These are phyloP conservation scores for Pemphigus obesinymphae DNA, from an alignment of 1,140 invertebrate genomes.

Conservation along the genomic window DNA sequence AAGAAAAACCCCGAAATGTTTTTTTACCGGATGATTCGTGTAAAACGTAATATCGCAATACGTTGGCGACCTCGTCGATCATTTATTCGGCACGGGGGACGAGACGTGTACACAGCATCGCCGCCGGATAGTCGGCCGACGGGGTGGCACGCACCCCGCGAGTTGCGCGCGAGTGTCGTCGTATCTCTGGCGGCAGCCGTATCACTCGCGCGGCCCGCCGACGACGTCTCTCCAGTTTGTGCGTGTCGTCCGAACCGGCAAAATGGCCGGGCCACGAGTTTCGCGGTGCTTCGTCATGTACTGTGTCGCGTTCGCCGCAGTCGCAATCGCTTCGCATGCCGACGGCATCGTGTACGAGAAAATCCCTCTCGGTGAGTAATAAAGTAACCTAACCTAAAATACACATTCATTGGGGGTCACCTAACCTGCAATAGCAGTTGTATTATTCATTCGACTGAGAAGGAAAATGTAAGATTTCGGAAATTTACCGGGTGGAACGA, in stretches of 20 bases:
- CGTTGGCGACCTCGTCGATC: neutral
- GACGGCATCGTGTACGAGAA: slow-evolving; percentile 17
- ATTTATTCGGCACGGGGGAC: neutral
- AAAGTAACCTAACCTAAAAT: neutral
- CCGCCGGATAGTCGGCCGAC: neutral
- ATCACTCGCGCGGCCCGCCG: neutral
- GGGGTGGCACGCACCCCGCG: neutral
- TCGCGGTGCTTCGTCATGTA: neutral
- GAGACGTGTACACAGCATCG: neutral
- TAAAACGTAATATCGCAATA: neutral
- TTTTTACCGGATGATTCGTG: too few species aligned
- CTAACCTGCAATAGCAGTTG: too few species aligned
- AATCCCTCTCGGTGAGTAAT: slow-evolving; percentile 17
- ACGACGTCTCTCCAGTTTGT: slow-evolving; percentile 22
- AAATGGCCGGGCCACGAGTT: slow-evolving; percentile 21
- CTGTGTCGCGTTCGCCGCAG: slow-evolving; percentile 10
- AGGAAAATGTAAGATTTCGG: too few species aligned
- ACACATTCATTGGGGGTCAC: neutral
- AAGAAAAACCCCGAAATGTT: too few species aligned
- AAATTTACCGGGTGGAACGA: too few species aligned
- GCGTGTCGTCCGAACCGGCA: slow-evolving; percentile 37
- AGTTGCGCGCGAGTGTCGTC: neutral
- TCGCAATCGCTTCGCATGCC: neutral
- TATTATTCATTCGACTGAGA: too few species aligned
- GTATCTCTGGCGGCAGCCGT: neutral